phyloP scores from a whole-genome alignment of 1,140 invertebrate genomes.

The Tetragonula clypearis region DNA sequence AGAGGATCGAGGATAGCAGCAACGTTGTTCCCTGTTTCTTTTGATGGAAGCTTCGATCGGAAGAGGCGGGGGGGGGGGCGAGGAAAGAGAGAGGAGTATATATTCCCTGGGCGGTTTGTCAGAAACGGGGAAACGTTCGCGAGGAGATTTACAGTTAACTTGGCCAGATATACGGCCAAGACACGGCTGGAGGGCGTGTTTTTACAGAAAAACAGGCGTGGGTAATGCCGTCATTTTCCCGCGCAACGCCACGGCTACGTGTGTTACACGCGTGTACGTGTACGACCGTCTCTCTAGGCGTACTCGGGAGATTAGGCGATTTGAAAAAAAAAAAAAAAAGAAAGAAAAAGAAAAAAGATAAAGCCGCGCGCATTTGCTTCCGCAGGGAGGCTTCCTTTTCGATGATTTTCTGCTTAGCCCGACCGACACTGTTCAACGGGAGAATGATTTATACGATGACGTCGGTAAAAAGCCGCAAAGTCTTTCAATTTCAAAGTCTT shows the following conservation, averaged over 20 bases:
- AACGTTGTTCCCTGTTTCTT: too few species aligned
- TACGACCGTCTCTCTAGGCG: neutral
- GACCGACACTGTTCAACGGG: neutral
- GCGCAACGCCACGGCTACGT: neutral
- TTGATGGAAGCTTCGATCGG: too few species aligned
- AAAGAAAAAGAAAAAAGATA: too few species aligned
- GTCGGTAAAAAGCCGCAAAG: slow-evolving; percentile 5
- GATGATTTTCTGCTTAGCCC: slow-evolving; percentile 18
- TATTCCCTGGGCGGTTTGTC: neutral
- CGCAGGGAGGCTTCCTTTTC: neutral
- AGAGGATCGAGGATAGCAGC: too few species aligned
- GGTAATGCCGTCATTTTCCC: slow-evolving; percentile 34
- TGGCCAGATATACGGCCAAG: slow-evolving; percentile 11
- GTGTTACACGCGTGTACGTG: neutral
- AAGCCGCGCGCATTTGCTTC: too few species aligned
- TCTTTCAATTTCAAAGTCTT: slow-evolving; percentile 18
- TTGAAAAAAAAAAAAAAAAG: too few species aligned
- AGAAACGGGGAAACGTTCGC: too few species aligned
- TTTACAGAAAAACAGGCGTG: slow-evolving; percentile 22
- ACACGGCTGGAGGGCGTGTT: neutral
- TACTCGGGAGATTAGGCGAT: slow-evolving; percentile 4
- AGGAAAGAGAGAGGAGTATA: neutral
- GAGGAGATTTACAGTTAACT: slow-evolving; percentile 44
- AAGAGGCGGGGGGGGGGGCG: neutral
- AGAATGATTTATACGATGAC: slow-evolving; percentile 12